Base-by-base conservation (phyloP, 2,113 vertebrate species). In the Erythrocebus patas region DNA sequence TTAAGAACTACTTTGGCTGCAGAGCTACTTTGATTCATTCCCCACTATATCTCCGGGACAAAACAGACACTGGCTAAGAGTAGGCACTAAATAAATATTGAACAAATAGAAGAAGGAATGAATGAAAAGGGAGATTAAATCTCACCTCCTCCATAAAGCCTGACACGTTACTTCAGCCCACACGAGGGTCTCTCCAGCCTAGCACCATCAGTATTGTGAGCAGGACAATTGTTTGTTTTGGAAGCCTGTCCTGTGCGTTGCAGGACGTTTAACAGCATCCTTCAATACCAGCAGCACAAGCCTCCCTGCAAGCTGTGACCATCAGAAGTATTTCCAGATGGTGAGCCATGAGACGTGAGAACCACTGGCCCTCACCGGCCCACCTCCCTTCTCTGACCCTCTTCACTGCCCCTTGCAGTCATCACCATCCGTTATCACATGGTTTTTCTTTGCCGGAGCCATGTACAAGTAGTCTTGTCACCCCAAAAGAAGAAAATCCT, bases 231-330 rank as follows among this genome's bases (percentile, higher is more conserved):
- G 55, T 23, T 61, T 35, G 18, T 17, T 40, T 40, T 6, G 8
- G 23, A 18, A 20, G 3, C 52, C 23, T 32, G 0, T 14, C 22
- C 5, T 50, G 13, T 70, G 20, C 32, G 22, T 0, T 17, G 0
- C 6, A 57, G 30, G 20, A 68, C 32, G 22, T 13, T 64, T 38
- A n/a, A 18, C 7, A n/a, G n/a, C 23, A 84, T 25, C n/a, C 6
- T 30, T 43, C 10, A 73, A 55, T 16, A 55, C 27, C 50, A 40
- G 13, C 0, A 35, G 16, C 25, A 30, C 20, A 55, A 3, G 23
- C 9, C 40, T 27, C 10, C 20, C 68, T 3, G 0, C 75, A 43
- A 48, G 40, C 2, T 27, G 23, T 40, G 70, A 55, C 38, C 13
- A 25, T n/a, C 50, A 20, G 9, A 93, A 50, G 43, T n/a, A 9